Evolutionary conservation across 2,888 invertebrate species (phyloP), one percentile per base, ranked within the genome.

Genomic region (Andrena minutula): DNA sequence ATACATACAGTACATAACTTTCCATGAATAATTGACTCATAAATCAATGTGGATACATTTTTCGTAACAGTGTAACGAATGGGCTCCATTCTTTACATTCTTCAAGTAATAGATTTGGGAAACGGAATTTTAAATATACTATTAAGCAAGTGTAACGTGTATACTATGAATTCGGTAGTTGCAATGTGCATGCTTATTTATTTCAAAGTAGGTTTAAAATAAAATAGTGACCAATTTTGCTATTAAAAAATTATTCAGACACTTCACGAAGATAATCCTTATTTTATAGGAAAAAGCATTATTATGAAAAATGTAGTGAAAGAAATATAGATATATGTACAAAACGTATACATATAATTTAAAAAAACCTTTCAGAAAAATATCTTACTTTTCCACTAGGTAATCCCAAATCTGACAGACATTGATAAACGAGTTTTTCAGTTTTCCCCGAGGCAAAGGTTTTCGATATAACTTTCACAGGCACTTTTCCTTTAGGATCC

Each of bases 401-500:
- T 80, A 97, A 94, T 68, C 96, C 96, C 75, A 96, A 94, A 88
- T 96, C 96, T 72, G 95, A 95, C 73, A 96, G 93, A 86, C 95
- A 95, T 90, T 96, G 96, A 92, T 95, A 96, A 23, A 96, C 95
- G 89, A 96, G 95, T 91, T 96, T 96, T 89, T 96, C 96, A 23
- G 96, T 96, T 92, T 96, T 96, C 26, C 96, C 96, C 28, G 96
- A 96, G 16, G 96, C 96, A 92, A 96, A 96, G 47, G 96, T 96
- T 88, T 95, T 94, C 61, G 96, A 95, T 86, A 96, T 96, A 83
- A 95, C 95, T 93, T 95, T 95, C 2, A 96, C 96, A 0, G 96
- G 96, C 76, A 96, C 96, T 92, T 96, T 96, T 58, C 95, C 95
- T 84, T 95, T 95, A 23, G 95, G 95, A 90, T 96, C 96, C 66